A percentile compares a stretch with the other conserved stretches of the same genome.
These are phyloP conservation scores for Vespertilio murinus DNA, from an alignment of 2,797 vertebrate genomes.

Conservation along the genomic window DNA sequence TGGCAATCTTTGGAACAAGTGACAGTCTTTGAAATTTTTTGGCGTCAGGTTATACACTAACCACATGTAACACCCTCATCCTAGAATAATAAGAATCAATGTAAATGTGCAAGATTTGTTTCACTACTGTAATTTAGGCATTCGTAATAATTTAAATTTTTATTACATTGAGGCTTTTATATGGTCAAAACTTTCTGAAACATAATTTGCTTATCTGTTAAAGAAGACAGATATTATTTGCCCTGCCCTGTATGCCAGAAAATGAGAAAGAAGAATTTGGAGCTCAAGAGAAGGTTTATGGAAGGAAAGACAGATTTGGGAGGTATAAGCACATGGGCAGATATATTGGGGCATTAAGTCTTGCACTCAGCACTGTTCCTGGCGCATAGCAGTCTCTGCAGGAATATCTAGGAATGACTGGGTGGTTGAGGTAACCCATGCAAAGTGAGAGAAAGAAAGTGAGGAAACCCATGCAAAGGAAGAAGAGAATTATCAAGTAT, in stretches of 20 bases:
- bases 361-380: background rate
- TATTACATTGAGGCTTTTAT: background rate
- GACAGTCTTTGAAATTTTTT: background rate
- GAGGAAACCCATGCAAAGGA: background rate
- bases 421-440: background rate
- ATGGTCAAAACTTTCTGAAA: background rate
- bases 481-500: background rate
- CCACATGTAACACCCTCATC: background rate
- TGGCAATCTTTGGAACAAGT: background rate
- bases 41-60: background rate
- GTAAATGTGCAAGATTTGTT: background rate
- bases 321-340: background rate
- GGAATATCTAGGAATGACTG: background rate
- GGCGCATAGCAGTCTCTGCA: background rate
- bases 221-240: background rate
- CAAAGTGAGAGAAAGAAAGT: background rate
- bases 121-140: background rate
- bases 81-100: background rate
- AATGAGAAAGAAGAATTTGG: background rate
- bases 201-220: background rate
- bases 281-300: background rate
- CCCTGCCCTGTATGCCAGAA: background rate
- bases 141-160: background rate
- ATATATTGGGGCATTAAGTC: accelerated
- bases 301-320: background rate